Evolutionary conservation across 2,797 vertebrate genomes (phyloP).

Genomic region (Fundulus diaphanus): DNA sequence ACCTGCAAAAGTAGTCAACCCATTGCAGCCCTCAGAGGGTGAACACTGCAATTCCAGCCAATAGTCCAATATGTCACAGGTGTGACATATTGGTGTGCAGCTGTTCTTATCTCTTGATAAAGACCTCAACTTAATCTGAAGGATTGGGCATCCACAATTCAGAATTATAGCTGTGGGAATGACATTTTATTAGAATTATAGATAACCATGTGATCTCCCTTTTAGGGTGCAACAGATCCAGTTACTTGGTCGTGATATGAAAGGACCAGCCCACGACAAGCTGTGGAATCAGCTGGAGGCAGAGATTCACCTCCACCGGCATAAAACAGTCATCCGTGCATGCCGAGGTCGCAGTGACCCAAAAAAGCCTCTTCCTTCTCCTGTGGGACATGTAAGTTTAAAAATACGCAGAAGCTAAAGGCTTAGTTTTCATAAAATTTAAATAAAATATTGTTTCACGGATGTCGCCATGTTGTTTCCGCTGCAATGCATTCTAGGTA

Average conservation of each 20-base stretch:
- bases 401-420: background rate
- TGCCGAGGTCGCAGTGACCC: conserved; percentile 95
- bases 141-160: too few relatives aligned
- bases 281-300: conserved; percentile 99
- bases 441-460: too few relatives aligned
- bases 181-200: background rate
- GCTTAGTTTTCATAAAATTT: too few relatives aligned
- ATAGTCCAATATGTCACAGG: too few relatives aligned
- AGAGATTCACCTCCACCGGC: conserved; percentile 97
- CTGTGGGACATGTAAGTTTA: conserved; percentile 91
- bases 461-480: too few relatives aligned
- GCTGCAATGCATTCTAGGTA: too few relatives aligned
- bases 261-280: conserved; percentile 97
- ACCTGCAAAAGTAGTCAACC: too few relatives aligned
- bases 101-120: background rate
- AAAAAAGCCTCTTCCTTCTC: conserved; percentile 90
- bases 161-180: background rate
- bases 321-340: conserved; percentile 97
- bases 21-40: too few relatives aligned
- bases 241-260: conserved; percentile 96
- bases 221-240: conserved; percentile 97
- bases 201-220: background rate
- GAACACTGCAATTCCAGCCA: too few relatives aligned
- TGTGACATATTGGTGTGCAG: too few relatives aligned
- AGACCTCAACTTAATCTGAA: background rate